These are phyloP conservation scores for Idaea dimidiata DNA, from an alignment of 2,888 invertebrate species.

Conservation along the genomic window DNA sequence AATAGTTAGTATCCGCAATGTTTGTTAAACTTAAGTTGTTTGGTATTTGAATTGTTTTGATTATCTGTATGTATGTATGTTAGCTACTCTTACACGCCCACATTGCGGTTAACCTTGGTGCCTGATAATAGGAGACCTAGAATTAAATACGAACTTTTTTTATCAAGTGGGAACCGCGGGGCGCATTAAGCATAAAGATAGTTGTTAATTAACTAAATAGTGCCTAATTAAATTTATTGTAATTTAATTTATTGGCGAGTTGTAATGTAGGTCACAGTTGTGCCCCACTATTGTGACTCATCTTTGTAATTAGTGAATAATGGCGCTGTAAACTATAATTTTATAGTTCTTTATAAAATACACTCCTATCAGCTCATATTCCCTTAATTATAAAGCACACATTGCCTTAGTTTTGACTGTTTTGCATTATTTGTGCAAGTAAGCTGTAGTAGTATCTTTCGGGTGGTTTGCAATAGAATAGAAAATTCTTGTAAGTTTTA, in stretches of 20 bases:
- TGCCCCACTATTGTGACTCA: neutral
- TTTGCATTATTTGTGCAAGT: neutral
- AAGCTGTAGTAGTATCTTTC: neutral
- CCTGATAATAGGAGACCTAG: too few relatives aligned
- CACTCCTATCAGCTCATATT: neutral
- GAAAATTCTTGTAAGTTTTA: too few relatives aligned
- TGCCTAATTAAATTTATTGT: neutral
- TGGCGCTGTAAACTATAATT: neutral
- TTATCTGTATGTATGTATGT: too few relatives aligned
- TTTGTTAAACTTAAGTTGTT: too few relatives aligned
- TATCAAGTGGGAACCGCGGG: too few relatives aligned
- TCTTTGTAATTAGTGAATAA: neutral
- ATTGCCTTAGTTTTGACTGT: neutral
- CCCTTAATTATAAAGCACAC: neutral
- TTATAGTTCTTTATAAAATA: neutral
- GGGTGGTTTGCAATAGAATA: too few relatives aligned
- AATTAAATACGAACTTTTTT: too few relatives aligned
- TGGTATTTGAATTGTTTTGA: too few relatives aligned
- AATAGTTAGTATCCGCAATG: too few relatives aligned
- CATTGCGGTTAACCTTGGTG: too few relatives aligned
- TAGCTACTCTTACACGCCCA: too few relatives aligned
- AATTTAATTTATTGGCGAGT: neutral
- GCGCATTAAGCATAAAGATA: neutral
- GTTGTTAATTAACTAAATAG: neutral
- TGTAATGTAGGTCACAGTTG: neutral